Evolutionary conservation across 2,113 vertebrate species (phyloP), one percentile per base, ranked within the genome.

Genomic region (Centropus unirufus): DNA sequence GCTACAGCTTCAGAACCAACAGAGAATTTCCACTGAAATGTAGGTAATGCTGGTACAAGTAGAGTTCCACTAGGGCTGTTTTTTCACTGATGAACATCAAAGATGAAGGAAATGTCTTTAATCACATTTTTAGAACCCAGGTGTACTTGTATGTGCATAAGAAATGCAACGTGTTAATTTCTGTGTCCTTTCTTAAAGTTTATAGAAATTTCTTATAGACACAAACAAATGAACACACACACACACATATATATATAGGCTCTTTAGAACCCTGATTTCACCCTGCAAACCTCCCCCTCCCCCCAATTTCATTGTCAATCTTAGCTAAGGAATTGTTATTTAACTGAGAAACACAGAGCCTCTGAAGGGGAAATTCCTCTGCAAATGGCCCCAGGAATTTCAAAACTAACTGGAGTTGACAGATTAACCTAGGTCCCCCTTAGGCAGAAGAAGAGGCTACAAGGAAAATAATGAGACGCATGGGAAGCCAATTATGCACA

Each of bases 371-470:
- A 93, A 96, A 96, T 96, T 96, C 88, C 95, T 94, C 82, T 90
- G 67, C 67, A 93, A 93, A 93, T 32, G 63, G 88, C 90, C 85
- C 76, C 79, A 83, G 85, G 90, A 96, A 92, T 88, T 92, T 94
- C 78, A 93, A 94, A 87, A 79, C 74, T 94, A 96, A 96, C 87
- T 93, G 84, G 78, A 95, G 79, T 11, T 96, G 96, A 96, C 95
- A 96, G 93, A 94, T 93, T 90, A 96, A 92, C 90, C 88, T 59
- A 90, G 85, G 92, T 70, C 46, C 79, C 92, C 96, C 85, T 94
- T 67, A 95, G 90, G 94, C 90, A 94, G 75, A 95, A 94, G 92
- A 92, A 58, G 79, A 83, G 72, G 83, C 84, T 94, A 66, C 62
- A 92, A 94, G 72, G 64, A 92, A 95, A 96, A 95, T 94, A 94